A percentile compares a stretch with the other conserved stretches of the same genome.
Conservation (phyloP, 2,113 vertebrate genomes). For the Leuciscus idus region DNA sequence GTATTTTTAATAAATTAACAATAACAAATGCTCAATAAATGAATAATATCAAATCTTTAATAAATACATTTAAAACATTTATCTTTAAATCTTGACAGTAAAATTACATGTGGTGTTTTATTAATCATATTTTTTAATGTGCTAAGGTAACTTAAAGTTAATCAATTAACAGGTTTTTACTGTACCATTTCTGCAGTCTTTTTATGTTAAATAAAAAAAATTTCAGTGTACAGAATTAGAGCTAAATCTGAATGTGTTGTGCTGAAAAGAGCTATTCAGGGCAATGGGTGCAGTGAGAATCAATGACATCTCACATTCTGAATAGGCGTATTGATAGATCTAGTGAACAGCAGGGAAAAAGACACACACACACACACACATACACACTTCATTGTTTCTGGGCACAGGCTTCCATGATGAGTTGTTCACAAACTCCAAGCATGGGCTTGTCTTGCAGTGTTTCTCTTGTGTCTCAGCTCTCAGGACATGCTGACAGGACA, state of each 20-base stretch:
- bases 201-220: not conserved
- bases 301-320: constrained; percentile 35
- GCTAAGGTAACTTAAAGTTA: not conserved
- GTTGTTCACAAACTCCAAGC: not conserved
- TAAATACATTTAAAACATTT: too few relatives aligned
- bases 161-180: not conserved
- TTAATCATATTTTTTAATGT: not conserved
- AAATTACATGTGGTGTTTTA: not conserved
- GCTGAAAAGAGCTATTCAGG: constrained; percentile 20
- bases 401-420: not conserved
- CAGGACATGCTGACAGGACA: constrained; percentile 97
- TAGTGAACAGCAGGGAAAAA: constrained; percentile 26
- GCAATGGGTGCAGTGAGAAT: constrained; percentile 41
- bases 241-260: constrained; percentile 6
- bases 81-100: not conserved
- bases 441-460: constrained; percentile 8
- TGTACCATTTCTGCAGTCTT: not conserved
- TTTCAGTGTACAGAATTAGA: not conserved
- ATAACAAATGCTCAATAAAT: not conserved
- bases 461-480: constrained; percentile 66
- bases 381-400: not conserved
- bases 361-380: not conserved
- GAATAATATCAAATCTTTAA: not conserved
- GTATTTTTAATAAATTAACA: too few relatives aligned
- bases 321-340: constrained; percentile 31